Conservation (phyloP, 2,888 invertebrate genomes). For the Euzophera pinguis region DNA sequence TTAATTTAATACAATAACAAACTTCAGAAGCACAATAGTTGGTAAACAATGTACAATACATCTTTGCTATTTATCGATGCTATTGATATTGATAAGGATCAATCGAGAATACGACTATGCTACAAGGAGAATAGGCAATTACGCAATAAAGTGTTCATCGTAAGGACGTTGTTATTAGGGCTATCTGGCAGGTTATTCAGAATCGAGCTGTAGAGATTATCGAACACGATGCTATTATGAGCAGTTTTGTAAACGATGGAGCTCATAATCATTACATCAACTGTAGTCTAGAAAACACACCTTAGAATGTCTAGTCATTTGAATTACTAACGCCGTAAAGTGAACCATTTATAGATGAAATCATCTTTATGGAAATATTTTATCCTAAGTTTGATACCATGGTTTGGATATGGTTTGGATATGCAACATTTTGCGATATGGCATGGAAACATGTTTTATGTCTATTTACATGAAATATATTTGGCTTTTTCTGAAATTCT, state of each 20-base stretch:
- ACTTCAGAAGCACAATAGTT: too few relatives aligned
- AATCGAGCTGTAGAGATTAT: conserved; percentile 3
- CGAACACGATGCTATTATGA: conserved; percentile 7
- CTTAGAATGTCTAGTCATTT: not conserved
- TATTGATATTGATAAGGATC: not conserved
- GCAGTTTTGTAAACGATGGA: conserved; percentile 10
- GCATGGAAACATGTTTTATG: too few relatives aligned
- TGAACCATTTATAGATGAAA: not conserved
- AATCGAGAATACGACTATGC: not conserved
- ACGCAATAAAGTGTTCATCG: conserved; percentile 11
- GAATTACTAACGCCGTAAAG: not conserved
- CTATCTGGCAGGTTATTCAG: not conserved
- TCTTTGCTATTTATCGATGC: not conserved
- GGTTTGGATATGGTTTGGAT: too few relatives aligned
- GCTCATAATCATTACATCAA: conserved; percentile 7
- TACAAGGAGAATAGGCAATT: not conserved
- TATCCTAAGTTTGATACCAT: too few relatives aligned
- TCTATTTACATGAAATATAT: too few relatives aligned
- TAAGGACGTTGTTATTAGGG: conserved; percentile 18
- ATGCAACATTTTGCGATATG: too few relatives aligned
- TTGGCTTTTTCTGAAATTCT: too few relatives aligned
- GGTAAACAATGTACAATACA: too few relatives aligned
- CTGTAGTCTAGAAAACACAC: not conserved
- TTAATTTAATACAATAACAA: too few relatives aligned
- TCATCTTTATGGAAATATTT: too few relatives aligned